Evolutionary conservation across 2,888 invertebrate genomes (phyloP), one percentile per base, ranked within the genome.

Genomic region (Corythucha ciliata): DNA sequence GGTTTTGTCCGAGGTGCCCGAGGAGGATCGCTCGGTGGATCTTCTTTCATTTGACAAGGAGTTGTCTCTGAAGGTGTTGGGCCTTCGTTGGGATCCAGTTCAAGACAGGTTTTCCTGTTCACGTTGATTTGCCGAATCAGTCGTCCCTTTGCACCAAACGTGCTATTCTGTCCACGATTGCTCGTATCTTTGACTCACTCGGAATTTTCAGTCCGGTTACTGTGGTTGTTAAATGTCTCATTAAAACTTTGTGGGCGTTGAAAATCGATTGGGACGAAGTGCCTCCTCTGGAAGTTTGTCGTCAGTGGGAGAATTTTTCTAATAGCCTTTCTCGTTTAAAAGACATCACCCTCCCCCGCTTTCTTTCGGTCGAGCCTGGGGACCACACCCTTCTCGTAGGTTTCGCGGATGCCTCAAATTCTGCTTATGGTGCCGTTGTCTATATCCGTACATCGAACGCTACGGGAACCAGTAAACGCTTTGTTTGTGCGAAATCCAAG

Each of bases 171-270:
- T 46, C 46, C 6, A 8, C 34, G 12, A 12, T 46, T 7, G 46
- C 33, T 8, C 21, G 22, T 7, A 46, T 46, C 8, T 46, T 46
- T 20, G 46, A 46, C 33, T 34, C 46, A 18, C 34, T 46, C 4
- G 46, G 46, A 7, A 20, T 46, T 7, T n/a, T 46, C 8, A 6
- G 24, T n/a, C 32, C 46, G 7, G 46, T 46, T 14, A 40, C 14
- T 7, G 24, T 21, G 8, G 40, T 40, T 6, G 40, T 24, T 8
- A 40, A 40, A 14, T 21, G 18, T 21, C 14, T 40, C 10, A 40
- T 40, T 24, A 40, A 40, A 21, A 20, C 6, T 8, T 24, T 40
- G 8, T 40, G 40, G 40, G 8, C 7, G 7, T 6, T 20, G 21
- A 40, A 21, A 7, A 7, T 40, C 7, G 36, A 36, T 18, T 36